Evolutionary conservation across 2,888 invertebrate species (phyloP), one percentile per base, ranked within the genome.

Genomic region (Aleiodes testaceus): DNA sequence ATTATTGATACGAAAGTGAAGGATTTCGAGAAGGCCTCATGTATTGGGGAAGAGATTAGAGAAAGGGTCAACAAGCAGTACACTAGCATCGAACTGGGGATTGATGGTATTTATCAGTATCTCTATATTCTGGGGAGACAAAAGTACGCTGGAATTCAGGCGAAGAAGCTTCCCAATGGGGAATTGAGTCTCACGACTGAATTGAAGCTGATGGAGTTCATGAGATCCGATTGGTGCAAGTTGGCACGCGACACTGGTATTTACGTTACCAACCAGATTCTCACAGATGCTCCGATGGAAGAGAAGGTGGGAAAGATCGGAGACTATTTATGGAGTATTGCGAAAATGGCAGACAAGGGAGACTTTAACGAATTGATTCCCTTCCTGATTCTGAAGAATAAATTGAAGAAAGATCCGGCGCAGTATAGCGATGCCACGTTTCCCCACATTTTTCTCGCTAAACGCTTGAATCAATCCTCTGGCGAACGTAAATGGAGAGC

Each of bases 201-300:
- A 86, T 92, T 97, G 79, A 99, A 99, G 88, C 99, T 98, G 64
- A 90, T 99, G 77, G 98, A 98, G 88, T 94, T 98, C 77, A 97
- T 98, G 2, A 91, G 99, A 72, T 92, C 99, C 78, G 99, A 99
- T 89, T 99, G 99, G 99, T 98, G 98, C 7, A 95, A 95, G 80
- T 86, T 99, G 68, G 97, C 99, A 0, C 94, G 96, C 30, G 94
- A 96, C 87, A 94, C 96, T 59, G 99, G 99, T 76, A 95, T 94
- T 83, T 92, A 92, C 74, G 92, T 97, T 66, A 88, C 98, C 52
- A 92, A 94, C 78, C 93, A 96, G 84, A 93, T 98, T 72, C 90
- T 98, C 9, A 93, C 93, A 0, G 94, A 95, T 69, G 93, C 95
- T 81, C 88, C 91, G 0, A 89, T 93, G 0, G 98, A 99, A 79